These are phyloP conservation scores for Cyprinus carpio DNA, from an alignment of 2,113 vertebrate species.

Conservation along the genomic window DNA sequence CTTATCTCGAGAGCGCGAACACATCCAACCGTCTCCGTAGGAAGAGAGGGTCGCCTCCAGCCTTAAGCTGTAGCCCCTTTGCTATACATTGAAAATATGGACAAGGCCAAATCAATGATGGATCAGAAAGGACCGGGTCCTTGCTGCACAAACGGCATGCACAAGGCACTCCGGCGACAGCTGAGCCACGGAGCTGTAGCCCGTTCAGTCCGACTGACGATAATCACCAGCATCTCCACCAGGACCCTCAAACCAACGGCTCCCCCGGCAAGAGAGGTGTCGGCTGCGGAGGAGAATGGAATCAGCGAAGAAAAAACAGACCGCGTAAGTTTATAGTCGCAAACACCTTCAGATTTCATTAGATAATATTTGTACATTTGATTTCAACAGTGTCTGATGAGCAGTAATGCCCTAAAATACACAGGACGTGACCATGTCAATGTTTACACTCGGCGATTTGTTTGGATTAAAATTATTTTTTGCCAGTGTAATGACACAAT, in stretches of 20 bases:
- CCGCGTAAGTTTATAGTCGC: constrained; percentile 81
- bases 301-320: constrained; percentile 82
- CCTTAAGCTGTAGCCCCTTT: background rate
- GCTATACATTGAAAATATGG: constrained; percentile 63
- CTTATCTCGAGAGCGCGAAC: background rate
- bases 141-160: constrained; percentile 72
- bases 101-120: constrained; percentile 72
- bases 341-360: background rate
- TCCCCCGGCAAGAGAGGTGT: constrained; percentile 88
- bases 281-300: constrained; percentile 83
- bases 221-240: constrained; percentile 68
- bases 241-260: constrained; percentile 77
- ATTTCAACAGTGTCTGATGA: background rate
- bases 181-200: constrained; percentile 64
- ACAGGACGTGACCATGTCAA: background rate
- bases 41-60: background rate
- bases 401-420: too few relatives aligned
- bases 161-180: constrained; percentile 77
- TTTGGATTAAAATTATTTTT: background rate
- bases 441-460: background rate
- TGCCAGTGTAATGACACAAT: background rate
- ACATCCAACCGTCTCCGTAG: background rate
- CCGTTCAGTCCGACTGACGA: constrained; percentile 59
- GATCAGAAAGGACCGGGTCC: constrained; percentile 74
- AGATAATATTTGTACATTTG: background rate